A percentile compares a stretch with the other conserved stretches of the same genome.
These are phyloP conservation scores for Euplagia quadripunctaria DNA, from an alignment of 2,888 invertebrate species.

Conservation along the genomic window DNA sequence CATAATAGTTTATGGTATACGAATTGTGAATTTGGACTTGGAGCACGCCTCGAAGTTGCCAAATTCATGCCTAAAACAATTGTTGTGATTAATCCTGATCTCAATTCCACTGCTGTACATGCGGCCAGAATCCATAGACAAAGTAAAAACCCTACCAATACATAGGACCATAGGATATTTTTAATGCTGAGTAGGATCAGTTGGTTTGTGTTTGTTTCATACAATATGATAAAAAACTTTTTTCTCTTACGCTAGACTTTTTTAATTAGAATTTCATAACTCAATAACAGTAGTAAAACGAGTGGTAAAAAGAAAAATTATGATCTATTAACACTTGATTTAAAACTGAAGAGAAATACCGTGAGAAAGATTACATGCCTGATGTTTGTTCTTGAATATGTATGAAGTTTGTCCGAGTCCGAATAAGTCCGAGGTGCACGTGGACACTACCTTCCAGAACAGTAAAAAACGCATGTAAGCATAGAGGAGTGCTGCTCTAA, in stretches of 20 bases:
- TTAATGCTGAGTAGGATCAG: too few species aligned
- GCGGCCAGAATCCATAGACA: too few species aligned
- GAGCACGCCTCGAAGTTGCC: neutral
- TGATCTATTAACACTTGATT: neutral
- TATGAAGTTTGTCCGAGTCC: conserved; percentile 2
- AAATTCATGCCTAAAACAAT: too few species aligned
- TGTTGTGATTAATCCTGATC: neutral
- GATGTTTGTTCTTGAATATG: conserved; percentile 1
- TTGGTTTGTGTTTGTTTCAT: too few species aligned
- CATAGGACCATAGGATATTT: too few species aligned
- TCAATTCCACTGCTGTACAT: neutral
- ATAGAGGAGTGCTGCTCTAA: too few species aligned
- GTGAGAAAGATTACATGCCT: neutral
- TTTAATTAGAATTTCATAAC: neutral
- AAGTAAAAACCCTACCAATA: too few species aligned
- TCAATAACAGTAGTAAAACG: neutral
- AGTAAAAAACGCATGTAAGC: too few species aligned
- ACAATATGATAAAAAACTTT: too few species aligned
- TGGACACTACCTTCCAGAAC: neutral
- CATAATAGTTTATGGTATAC: too few species aligned
- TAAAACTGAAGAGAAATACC: neutral
- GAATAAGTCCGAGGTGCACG: too few species aligned
- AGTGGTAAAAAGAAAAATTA: neutral
- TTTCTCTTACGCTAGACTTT: neutral
- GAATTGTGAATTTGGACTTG: neutral